phyloP scores from a whole-genome alignment of 2,113 vertebrate genomes.

The Glareola pratincola region DNA sequence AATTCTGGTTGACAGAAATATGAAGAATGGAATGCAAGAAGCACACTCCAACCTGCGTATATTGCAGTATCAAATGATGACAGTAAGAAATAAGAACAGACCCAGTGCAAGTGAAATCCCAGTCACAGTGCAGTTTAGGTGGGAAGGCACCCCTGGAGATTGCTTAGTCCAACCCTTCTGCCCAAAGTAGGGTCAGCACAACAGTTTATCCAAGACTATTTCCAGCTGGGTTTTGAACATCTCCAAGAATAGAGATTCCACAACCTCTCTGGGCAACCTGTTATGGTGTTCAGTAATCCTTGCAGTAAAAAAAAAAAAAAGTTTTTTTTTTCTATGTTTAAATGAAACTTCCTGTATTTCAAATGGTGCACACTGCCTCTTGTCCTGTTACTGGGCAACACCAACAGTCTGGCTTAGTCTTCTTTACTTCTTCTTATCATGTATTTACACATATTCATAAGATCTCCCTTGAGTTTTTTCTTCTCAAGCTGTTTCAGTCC shows the following conservation, averaged over 20 bases:
- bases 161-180: not conserved
- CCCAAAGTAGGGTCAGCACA: not conserved
- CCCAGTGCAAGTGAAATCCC: not conserved
- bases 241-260: not conserved
- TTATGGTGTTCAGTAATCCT: not conserved
- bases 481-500: not conserved
- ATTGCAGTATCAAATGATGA: not conserved
- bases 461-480: not conserved
- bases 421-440: not conserved
- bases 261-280: not conserved
- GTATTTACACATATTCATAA: not conserved
- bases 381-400: not conserved
- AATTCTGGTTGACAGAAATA: not conserved
- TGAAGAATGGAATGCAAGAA: not conserved
- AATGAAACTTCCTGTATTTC: not conserved
- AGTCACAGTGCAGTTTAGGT: not conserved
- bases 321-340: not conserved
- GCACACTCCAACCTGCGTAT: not conserved
- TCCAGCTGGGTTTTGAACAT: not conserved
- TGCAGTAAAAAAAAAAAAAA: not conserved
- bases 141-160: not conserved
- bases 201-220: not conserved
- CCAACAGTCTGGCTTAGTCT: not conserved
- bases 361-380: not conserved
- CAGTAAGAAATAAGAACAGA: not conserved